Conservation (phyloP, 2,888 invertebrate genomes). For the Hermaeophaga mercurialis region DNA sequence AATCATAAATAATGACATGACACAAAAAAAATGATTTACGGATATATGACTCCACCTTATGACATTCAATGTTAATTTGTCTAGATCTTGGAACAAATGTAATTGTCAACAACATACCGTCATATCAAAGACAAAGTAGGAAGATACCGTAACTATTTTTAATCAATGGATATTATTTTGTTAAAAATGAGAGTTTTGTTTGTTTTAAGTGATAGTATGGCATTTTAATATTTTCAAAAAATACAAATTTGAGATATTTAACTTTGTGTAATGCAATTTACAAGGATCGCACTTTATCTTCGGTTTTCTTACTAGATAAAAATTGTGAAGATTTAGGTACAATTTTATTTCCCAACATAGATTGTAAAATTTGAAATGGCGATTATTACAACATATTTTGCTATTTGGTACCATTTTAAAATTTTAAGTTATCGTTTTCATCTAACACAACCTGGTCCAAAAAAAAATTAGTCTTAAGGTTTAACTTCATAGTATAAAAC, state of each 20-base stretch:
- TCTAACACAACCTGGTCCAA: no score
- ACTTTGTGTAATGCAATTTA: no score
- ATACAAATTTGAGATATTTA: no score
- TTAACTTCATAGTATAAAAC: background rate
- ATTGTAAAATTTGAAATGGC: no score
- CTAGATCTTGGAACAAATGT: constrained; percentile 8
- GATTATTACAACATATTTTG: background rate
- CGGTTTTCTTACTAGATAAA: background rate
- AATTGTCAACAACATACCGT: constrained; percentile 1
- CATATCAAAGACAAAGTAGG: no score
- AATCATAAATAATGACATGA: constrained; percentile 21
- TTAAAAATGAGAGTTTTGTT: no score
- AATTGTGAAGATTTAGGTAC: background rate
- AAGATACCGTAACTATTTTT: no score
- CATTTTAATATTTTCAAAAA: no score
- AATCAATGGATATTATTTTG: no score
- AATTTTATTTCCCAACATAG: background rate
- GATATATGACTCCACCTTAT: constrained; percentile 3
- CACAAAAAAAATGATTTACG: constrained; percentile 18
- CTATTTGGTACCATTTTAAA: background rate
- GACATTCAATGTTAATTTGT: constrained; percentile 18
- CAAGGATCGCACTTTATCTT: background rate
- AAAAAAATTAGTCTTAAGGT: background rate
- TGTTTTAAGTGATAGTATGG: no score
- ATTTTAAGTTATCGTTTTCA: constrained; percentile 1